Evolutionary conservation across 35 echinoderm and acorn worm genomes (phyloP), one percentile per base, ranked within the genome.

Genomic region (Nesometra sesokonis): DNA sequence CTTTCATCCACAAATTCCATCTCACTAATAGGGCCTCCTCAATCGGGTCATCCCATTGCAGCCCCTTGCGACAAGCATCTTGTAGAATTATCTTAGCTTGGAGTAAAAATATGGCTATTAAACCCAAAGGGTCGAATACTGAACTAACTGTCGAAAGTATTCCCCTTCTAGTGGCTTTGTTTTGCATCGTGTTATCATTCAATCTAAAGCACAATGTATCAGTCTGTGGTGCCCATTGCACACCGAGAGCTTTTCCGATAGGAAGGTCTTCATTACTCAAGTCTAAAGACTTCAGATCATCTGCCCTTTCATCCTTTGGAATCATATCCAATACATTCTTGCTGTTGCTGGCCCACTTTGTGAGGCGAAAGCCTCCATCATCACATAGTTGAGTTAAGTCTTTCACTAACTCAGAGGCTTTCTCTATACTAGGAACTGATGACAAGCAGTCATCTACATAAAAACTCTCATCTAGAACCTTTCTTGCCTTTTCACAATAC

Each of bases 371-470:
- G 0, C 79, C n/a, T 0, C 43, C 43, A 32, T 81, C 79, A 9
- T 13, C 5, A 81, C 79, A 81, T 3, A 81, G 79, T 7, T 32
- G 1, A 3, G 79, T 19, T 17, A 81, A 11, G 32, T 81, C 32
- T 77, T 77, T 76, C 5, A 76, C 30, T 35, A 57, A 31, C 7
- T 0, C 0, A 11, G 31, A 7, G 11, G 84, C 84, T 32, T 37
- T 76, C 32, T 29, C 7, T 3, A 5, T 3, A 30, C 77, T 30
- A 5, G 46, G 1, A 11, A 32, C 84, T 11, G 84, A 67, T 11
- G 47, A 31, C 47, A 86, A 33, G 47, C 84, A 86, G 29, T 86
- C 52, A 86, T 86, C 84, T 17, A 86, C 84, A 33, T 76, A 77
- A 36, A 81, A 81, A 81, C 32, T 81, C 17, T 81, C 23, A 9